Evolutionary conservation across 2,888 invertebrate genomes (phyloP), one percentile per base, ranked within the genome.

Genomic region (Agonopterix alstromeriana): DNA sequence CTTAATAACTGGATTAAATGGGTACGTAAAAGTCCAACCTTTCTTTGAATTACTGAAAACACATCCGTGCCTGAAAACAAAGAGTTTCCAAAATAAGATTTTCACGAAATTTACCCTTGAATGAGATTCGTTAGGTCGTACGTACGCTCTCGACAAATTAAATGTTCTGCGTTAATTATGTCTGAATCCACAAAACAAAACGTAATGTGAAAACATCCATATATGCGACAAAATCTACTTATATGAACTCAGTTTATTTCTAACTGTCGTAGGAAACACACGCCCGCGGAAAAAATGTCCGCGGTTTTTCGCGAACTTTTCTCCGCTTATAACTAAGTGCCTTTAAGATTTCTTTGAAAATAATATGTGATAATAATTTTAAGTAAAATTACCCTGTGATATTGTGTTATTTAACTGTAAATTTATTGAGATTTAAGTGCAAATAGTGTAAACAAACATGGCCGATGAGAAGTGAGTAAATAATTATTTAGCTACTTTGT

Each of bases 381-480:
- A 45, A 27, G 51, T 47, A 53, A 47, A 47, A 53, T 53, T 47
- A 46, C 38, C 46, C 73, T 81, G 80, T 81, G 79, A 79, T 78
- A 78, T 68, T 73, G 70, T 70, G 65, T n/a, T 38, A 38, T 10
- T 11, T 42, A 42, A 42, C 11, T 42, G 38, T 42, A 42, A 11
- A 42, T 42, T 10, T 48, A 51, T 48, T 49, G 50, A 48, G 53
- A 53, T 50, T 48, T 54, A 53, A 56, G 55, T 62, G 61, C 65
- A 56, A 56, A 61, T 57, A 45, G 45, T 40, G 40, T 52, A 43
- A 27, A 65, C 48, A 58, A 27, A 27, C 27, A 84, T 84, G 84
- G 74, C 73, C 38, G 76, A 77, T 43, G 77, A 78, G 58, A 81
- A 79, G 84, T 84, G 53, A 83, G 84, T 83, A 61, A 38, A 38